These are phyloP conservation scores for Eclectus roratus DNA, from an alignment of 2,113 vertebrate species.

Conservation along the genomic window DNA sequence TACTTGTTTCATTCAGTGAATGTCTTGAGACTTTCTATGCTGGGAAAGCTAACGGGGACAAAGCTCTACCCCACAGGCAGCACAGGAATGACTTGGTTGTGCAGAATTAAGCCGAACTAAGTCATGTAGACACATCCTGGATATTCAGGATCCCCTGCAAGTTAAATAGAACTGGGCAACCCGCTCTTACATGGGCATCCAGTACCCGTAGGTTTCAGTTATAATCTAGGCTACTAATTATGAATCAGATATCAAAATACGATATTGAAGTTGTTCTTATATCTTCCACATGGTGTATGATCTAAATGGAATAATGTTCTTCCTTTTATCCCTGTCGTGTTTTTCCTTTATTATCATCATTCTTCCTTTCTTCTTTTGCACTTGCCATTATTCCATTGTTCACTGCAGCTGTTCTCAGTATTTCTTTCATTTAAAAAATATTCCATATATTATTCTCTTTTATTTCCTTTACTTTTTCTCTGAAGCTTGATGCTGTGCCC, in stretches of 20 bases:
- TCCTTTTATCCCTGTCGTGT: not conserved
- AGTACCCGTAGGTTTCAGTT: not conserved
- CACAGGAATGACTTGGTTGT: not conserved
- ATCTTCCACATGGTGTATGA: not conserved
- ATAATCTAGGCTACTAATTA: not conserved
- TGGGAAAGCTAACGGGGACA: not conserved
- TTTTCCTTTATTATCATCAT: not conserved
- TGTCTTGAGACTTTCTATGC: not conserved
- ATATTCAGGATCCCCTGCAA: not conserved
- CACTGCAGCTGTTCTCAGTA: not conserved
- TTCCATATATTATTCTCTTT: not conserved
- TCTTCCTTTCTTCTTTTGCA: not conserved
- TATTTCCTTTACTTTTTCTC: not conserved
- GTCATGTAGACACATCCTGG: not conserved
- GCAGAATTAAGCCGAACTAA: not conserved
- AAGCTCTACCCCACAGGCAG: not conserved
- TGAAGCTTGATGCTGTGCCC: not conserved
- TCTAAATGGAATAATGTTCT: not conserved
- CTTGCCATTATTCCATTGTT: not conserved
- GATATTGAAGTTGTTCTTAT: not conserved
- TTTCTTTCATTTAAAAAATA: not conserved
- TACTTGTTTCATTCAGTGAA: not conserved
- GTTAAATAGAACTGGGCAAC: not conserved
- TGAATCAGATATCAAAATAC: not conserved
- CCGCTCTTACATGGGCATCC: not conserved